phyloP scores from a whole-genome alignment of 2,888 invertebrate species.

The Synergus japonicus region DNA sequence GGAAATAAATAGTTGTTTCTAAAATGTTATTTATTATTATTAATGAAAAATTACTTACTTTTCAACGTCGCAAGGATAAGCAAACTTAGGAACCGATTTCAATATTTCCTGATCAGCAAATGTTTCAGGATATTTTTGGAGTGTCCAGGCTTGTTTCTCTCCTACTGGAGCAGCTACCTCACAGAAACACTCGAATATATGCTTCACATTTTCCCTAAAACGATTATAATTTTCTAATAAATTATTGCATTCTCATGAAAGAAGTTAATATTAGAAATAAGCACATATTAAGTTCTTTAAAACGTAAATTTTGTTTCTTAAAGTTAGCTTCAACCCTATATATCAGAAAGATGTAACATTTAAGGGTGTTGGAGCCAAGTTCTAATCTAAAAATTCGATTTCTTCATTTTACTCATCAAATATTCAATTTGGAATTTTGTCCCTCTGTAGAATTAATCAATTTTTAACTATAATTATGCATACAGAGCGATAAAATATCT shows the following conservation, averaged over 20 bases:
- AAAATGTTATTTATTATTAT: constrained; percentile 3
- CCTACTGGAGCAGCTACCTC: constrained; percentile 86
- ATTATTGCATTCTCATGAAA: background rate
- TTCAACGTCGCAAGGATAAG: constrained; percentile 90
- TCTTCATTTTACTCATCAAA: too few relatives aligned
- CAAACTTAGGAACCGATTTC: constrained; percentile 93
- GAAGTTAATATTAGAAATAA: background rate
- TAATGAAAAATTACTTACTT: constrained; percentile 80
- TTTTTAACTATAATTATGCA: too few relatives aligned
- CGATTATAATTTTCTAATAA: background rate
- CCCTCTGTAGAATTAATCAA: too few relatives aligned
- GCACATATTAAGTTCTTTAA: too few relatives aligned
- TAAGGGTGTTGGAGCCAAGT: too few relatives aligned
- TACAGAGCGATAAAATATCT: too few relatives aligned
- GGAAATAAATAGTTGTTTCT: background rate
- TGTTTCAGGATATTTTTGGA: constrained; percentile 90
- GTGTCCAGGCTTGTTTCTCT: constrained; percentile 84
- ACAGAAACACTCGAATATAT: constrained; percentile 90
- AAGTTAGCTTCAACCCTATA: too few relatives aligned
- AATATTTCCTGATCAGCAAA: constrained; percentile 92
- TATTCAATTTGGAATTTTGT: too few relatives aligned
- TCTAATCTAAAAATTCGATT: too few relatives aligned
- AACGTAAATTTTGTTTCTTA: too few relatives aligned
- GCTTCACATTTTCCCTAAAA: constrained; percentile 87
- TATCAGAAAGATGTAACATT: too few relatives aligned